A percentile compares a stretch with the other conserved stretches of the same genome.
Evolutionary conservation across 2,113 vertebrate genomes (phyloP).

Genomic region (Callithrix jacchus): DNA sequence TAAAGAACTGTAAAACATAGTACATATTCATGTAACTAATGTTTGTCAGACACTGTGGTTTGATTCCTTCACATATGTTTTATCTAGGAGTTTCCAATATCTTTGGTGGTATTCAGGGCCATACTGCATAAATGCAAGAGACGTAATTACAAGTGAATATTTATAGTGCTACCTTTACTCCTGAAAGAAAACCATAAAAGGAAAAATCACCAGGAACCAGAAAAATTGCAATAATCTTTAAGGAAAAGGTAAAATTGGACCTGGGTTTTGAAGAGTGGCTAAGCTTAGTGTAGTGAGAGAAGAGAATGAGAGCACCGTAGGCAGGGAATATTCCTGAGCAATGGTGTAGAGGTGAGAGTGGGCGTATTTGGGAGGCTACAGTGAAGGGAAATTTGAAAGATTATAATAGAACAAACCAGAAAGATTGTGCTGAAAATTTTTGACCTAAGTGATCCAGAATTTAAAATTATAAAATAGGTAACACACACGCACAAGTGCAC

Average conservation of each 20-base stretch:
- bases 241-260: not conserved
- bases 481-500: not conserved
- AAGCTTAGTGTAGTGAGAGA: not conserved
- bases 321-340: not conserved
- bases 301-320: not conserved
- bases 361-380: not conserved
- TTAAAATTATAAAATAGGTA: not conserved
- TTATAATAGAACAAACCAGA: not conserved
- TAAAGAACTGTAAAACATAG: not conserved
- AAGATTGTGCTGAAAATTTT: not conserved
- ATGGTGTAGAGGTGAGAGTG: not conserved
- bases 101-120: not conserved
- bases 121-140: not conserved
- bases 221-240: not conserved
- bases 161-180: not conserved
- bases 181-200: not conserved
- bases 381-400: not conserved
- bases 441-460: not conserved
- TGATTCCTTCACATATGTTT: not conserved
- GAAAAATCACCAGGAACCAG: not conserved
- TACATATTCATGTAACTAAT: not conserved
- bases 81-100: not conserved
- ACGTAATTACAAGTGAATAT: slow-evolving; percentile 9
- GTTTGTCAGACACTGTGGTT: not conserved
- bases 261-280: not conserved